A percentile compares a stretch with the other conserved stretches of the same genome.
These are phyloP conservation scores for Helicoverpa zea DNA, from an alignment of 1,140 invertebrate genomes.

Conservation along the genomic window DNA sequence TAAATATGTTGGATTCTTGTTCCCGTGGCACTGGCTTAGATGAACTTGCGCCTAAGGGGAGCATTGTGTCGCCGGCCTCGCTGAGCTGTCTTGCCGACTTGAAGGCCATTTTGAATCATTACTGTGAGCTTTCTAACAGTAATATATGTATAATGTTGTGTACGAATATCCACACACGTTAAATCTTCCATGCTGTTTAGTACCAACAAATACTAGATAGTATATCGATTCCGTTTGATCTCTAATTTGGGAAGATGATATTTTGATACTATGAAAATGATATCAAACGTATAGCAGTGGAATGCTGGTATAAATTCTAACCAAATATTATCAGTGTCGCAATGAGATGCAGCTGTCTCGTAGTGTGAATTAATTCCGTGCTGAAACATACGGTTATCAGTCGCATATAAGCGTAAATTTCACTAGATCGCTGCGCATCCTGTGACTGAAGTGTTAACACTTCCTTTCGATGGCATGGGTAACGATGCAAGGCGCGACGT, in stretches of 20 bases:
- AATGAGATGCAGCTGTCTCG: too few relatives aligned
- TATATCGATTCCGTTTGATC: too few relatives aligned
- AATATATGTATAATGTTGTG: neutral
- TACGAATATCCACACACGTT: too few relatives aligned
- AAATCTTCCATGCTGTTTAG: too few relatives aligned
- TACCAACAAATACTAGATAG: too few relatives aligned
- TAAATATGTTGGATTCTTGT: constrained; percentile 79
- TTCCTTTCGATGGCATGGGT: neutral
- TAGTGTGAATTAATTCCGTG: too few relatives aligned
- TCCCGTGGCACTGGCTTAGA: constrained; percentile 60
- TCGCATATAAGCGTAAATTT: neutral
- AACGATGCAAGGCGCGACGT: constrained; percentile 5
- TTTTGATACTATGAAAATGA: too few relatives aligned
- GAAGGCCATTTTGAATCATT: constrained; percentile 36
- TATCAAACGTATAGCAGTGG: too few relatives aligned
- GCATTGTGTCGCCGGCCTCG: constrained; percentile 42
- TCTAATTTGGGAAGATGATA: too few relatives aligned
- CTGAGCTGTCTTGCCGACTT: neutral
- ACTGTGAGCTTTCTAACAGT: constrained; percentile 11
- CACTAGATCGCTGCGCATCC: neutral
- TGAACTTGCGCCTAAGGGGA: constrained; percentile 48
- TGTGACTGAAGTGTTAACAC: neutral
- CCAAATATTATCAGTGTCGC: too few relatives aligned
- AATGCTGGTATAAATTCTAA: too few relatives aligned
- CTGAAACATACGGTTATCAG: too few relatives aligned